These are phyloP conservation scores for Elgaria multicarinata DNA, from an alignment of 2,113 vertebrate species.

Conservation along the genomic window DNA sequence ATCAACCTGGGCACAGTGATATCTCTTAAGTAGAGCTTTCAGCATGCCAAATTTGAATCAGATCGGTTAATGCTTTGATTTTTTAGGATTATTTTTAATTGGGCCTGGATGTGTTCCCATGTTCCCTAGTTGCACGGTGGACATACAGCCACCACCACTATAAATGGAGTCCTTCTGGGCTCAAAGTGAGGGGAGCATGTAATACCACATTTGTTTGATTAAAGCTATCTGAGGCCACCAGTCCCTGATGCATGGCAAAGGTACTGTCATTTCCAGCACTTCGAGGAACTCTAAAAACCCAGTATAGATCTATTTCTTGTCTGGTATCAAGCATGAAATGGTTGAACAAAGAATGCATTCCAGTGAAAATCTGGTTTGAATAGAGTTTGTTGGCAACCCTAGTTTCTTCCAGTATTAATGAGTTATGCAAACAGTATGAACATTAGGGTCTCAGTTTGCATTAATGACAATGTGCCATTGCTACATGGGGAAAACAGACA, in stretches of 20 bases:
- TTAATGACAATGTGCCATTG: background rate
- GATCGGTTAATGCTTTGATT: no score
- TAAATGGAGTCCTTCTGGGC: background rate
- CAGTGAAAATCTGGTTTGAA: background rate
- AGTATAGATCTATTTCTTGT: background rate
- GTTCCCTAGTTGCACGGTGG: background rate
- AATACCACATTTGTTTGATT: background rate
- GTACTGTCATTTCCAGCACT: background rate
- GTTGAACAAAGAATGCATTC: background rate
- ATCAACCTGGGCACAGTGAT: no score
- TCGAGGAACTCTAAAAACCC: background rate
- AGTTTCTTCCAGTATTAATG: background rate
- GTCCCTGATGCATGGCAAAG: background rate
- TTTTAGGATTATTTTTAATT: no score
- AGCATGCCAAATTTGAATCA: no score
- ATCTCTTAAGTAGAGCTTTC: no score
- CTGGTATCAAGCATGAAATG: background rate
- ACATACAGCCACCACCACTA: background rate
- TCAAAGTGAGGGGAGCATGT: background rate
- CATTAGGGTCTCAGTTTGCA: background rate
- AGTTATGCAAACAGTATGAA: background rate
- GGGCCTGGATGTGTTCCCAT: background rate
- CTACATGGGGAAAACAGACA: background rate
- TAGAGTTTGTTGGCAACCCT: background rate
- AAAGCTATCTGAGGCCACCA: background rate